Percentiles rank a stretch among this genome's conserved stretches.
Evolutionary conservation across 2,888 invertebrate genomes (phyloP).

Genomic region (Argynnis bischoffii): DNA sequence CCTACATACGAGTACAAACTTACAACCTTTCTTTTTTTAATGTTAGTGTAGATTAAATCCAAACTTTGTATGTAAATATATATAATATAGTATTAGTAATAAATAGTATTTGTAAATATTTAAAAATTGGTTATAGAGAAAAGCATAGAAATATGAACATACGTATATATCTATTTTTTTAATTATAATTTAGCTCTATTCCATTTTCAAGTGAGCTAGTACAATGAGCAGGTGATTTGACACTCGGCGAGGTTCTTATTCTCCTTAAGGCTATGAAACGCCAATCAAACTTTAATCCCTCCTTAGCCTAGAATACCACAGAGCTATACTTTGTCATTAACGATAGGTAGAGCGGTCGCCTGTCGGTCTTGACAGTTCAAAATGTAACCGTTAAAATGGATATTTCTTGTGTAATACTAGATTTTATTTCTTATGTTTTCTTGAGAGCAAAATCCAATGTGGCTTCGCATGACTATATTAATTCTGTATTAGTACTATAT

Average conservation of each 20-base stretch:
- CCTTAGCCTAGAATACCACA: conserved; percentile 18
- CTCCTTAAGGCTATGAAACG: conserved; percentile 16
- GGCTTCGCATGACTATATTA: too few relatives aligned
- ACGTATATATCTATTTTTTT: too few relatives aligned
- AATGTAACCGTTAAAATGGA: conserved; percentile 18
- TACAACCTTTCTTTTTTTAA: too few relatives aligned
- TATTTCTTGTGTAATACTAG: conserved; percentile 15
- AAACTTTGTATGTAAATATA: too few relatives aligned
- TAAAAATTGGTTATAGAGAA: too few relatives aligned
- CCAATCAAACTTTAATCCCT: conserved; percentile 20
- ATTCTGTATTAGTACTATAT: too few relatives aligned
- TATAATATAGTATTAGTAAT: too few relatives aligned
- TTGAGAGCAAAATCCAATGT: background rate
- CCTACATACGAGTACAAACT: too few relatives aligned
- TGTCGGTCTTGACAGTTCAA: conserved; percentile 17
- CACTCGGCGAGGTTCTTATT: conserved; percentile 16
- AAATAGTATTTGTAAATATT: too few relatives aligned
- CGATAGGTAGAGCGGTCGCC: conserved; percentile 14
- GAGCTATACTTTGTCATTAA: conserved; percentile 20
- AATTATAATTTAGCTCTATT: background rate
- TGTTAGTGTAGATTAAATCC: too few relatives aligned
- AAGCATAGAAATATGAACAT: too few relatives aligned
- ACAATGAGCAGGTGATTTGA: conserved; percentile 13
- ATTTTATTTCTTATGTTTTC: conserved; percentile 16
- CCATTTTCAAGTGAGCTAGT: background rate